These are phyloP conservation scores for Augochlorella aurata DNA, from an alignment of 2,888 invertebrate species.

Conservation along the genomic window DNA sequence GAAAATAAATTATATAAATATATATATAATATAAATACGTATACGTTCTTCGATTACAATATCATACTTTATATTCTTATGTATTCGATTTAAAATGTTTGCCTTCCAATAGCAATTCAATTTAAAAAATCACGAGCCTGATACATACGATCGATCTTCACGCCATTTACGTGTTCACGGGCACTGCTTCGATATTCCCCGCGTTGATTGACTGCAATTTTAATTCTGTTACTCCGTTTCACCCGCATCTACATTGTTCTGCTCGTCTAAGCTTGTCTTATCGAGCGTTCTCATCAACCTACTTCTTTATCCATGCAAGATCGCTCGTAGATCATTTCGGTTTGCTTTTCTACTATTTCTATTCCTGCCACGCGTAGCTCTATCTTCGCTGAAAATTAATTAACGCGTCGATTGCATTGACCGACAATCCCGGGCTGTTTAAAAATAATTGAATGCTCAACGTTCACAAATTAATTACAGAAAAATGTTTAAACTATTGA, in stretches of 20 bases:
- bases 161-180: neutral
- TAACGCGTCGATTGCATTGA: neutral
- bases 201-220: neutral
- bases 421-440: neutral
- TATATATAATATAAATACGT: no score
- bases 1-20: no score
- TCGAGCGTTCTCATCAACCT: constrained; percentile 5
- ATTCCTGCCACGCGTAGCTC: neutral
- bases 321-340: constrained; percentile 11
- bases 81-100: no score
- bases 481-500: no score
- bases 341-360: constrained; percentile 3
- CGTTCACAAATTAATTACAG: no score
- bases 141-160: neutral
- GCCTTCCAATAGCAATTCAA: neutral
- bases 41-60: neutral
- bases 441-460: no score
- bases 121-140: neutral
- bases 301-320: constrained; percentile 1
- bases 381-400: neutral
- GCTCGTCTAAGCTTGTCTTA: neutral
- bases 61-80: neutral
- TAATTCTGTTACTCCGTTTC: neutral
- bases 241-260: neutral
- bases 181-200: neutral